Evolutionary conservation across 2,888 invertebrate genomes (phyloP).

Genomic region (Molanna angustata): DNA sequence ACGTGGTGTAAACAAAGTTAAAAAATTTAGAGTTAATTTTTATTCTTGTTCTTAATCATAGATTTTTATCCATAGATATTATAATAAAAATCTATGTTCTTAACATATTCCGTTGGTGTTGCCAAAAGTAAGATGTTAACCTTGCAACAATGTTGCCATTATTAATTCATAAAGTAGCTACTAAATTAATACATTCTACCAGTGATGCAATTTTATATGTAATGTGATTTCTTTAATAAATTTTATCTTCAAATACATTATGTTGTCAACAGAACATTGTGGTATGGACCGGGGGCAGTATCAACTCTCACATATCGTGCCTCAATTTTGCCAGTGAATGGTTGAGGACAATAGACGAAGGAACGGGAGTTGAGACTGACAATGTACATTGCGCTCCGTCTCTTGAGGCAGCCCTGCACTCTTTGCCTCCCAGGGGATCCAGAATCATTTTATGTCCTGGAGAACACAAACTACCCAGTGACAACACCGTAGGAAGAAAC

Average conservation of each 20-base stretch:
- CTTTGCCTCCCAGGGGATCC: constrained; percentile 11
- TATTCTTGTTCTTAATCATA: too few relatives aligned
- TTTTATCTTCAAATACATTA: neutral
- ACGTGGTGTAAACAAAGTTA: too few relatives aligned
- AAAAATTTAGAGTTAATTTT: too few relatives aligned
- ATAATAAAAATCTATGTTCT: too few relatives aligned
- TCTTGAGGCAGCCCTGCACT: constrained; percentile 8
- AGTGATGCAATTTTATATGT: too few relatives aligned
- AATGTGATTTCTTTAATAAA: too few relatives aligned
- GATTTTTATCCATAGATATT: too few relatives aligned
- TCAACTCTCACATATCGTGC: constrained; percentile 15
- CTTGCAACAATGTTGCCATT: too few relatives aligned
- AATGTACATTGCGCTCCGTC: constrained; percentile 17
- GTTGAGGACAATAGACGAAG: constrained; percentile 1
- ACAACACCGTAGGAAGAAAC: constrained; percentile 9
- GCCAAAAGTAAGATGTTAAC: too few relatives aligned
- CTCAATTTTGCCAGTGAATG: constrained; percentile 3
- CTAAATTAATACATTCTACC: too few relatives aligned
- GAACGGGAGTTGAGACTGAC: neutral
- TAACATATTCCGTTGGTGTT: too few relatives aligned
- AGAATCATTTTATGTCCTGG: constrained; percentile 16
- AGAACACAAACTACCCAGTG: constrained; percentile 10
- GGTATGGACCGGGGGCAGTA: constrained; percentile 20
- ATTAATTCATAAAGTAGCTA: too few relatives aligned
- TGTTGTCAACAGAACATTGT: constrained; percentile 13